Percentiles rank a stretch among this genome's conserved stretches.
These are phyloP conservation scores for Cantharis nigra DNA, from an alignment of 2,888 invertebrate species.

Conservation along the genomic window DNA sequence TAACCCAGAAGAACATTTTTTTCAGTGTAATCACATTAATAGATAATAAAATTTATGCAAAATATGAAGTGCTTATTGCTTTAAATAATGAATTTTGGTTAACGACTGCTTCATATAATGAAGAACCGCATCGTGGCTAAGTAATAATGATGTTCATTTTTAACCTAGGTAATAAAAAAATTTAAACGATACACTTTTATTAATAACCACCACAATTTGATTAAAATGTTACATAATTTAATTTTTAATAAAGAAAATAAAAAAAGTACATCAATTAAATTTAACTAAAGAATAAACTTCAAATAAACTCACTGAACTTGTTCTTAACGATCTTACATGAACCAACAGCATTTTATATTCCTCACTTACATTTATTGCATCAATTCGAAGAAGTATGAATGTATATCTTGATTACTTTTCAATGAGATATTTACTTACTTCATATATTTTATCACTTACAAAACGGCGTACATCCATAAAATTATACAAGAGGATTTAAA, in stretches of 20 bases:
- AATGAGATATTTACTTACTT: constrained; percentile 24
- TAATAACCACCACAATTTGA: background rate
- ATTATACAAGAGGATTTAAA: constrained; percentile 19
- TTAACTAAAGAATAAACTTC: constrained; percentile 17
- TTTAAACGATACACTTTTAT: background rate
- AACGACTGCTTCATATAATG: background rate
- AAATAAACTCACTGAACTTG: constrained; percentile 23
- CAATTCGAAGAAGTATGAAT: constrained; percentile 27
- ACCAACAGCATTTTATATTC: constrained; percentile 24
- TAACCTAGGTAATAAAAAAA: background rate
- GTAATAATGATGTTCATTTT: background rate
- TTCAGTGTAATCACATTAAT: background rate
- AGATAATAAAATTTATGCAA: background rate
- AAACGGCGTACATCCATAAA: constrained; percentile 21
- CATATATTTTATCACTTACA: constrained; percentile 22
- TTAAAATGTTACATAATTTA: constrained; percentile 1
- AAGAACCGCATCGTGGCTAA: background rate
- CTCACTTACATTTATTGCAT: constrained; percentile 28
- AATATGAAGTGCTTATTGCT: background rate
- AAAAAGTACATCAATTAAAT: constrained; percentile 20
- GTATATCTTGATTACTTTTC: constrained; percentile 28
- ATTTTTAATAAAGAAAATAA: constrained; percentile 8
- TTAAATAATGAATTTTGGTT: background rate
- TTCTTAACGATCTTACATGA: constrained; percentile 21
- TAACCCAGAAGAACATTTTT: background rate